Evolutionary conservation across 2,113 vertebrate genomes (phyloP).

Genomic region (Embiotoca jacksoni): DNA sequence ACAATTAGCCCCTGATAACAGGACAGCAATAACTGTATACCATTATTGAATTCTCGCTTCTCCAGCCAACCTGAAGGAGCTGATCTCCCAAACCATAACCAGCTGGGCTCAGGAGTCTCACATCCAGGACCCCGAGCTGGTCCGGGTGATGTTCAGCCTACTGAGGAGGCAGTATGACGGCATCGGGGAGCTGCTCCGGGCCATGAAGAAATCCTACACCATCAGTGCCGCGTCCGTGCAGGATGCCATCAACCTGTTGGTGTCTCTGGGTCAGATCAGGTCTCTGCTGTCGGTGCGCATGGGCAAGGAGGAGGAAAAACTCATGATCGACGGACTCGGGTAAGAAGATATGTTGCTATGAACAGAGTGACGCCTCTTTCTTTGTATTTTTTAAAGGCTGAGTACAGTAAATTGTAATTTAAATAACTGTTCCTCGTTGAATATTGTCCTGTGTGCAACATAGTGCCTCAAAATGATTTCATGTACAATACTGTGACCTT

Average conservation of each 20-base stretch:
- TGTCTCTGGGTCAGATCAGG: conserved; percentile 95
- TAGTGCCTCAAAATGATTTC: not conserved
- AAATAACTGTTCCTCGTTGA: not conserved
- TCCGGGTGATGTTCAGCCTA: conserved; percentile 95
- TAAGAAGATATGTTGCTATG: conserved; percentile 70
- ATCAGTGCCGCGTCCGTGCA: conserved; percentile 93
- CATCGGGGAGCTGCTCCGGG: conserved; percentile 94
- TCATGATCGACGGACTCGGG: conserved; percentile 98
- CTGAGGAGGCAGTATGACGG: conserved; percentile 97
- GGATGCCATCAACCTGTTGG: conserved; percentile 93
- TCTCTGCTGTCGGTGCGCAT: conserved; percentile 96
- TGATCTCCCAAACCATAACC: conserved; percentile 97
- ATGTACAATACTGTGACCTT: not conserved
- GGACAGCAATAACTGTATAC: not conserved
- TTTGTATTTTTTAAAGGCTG: no score
- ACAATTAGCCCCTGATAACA: not conserved
- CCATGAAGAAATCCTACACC: conserved; percentile 95
- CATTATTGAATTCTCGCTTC: conserved; percentile 9
- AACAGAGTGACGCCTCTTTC: no score
- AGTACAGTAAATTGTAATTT: no score
- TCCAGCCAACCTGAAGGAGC: conserved; percentile 93
- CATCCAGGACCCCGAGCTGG: conserved; percentile 93
- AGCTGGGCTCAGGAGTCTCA: conserved; percentile 95
- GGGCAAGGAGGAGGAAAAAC: conserved; percentile 96
- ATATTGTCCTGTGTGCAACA: not conserved